Evolutionary conservation across 2,113 vertebrate species (phyloP).

Genomic region (Aleadryas rufinucha): DNA sequence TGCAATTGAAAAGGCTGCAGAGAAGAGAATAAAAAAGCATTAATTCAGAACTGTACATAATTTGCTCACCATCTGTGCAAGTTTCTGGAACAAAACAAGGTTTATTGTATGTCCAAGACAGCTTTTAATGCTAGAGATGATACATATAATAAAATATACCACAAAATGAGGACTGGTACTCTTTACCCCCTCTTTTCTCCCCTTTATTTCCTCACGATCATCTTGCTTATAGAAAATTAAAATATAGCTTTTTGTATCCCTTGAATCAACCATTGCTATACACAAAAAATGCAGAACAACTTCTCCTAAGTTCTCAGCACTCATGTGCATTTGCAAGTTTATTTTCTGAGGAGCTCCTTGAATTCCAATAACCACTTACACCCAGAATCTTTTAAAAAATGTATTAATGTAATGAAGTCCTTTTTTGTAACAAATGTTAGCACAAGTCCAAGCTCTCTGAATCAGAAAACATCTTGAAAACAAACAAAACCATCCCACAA

Average conservation of each 20-base stretch:
- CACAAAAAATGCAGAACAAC: neutral
- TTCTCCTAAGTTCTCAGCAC: neutral
- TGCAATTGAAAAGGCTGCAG: neutral
- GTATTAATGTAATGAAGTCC: neutral
- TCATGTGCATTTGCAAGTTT: neutral
- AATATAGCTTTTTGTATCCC: neutral
- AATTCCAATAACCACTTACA: neutral
- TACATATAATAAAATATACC: neutral
- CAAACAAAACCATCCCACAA: neutral
- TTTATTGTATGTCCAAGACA: neutral
- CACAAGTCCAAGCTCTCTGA: neutral
- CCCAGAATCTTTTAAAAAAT: neutral
- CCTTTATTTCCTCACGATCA: neutral
- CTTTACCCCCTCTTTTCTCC: neutral
- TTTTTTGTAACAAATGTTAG: neutral
- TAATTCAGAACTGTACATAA: slow-evolving; percentile 6
- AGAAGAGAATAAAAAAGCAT: neutral
- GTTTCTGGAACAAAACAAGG: neutral
- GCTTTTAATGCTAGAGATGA: neutral
- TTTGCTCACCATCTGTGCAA: slow-evolving; percentile 37
- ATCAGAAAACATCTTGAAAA: neutral
- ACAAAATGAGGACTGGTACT: neutral
- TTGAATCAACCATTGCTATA: neutral
- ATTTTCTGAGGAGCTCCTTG: neutral
- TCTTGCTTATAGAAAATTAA: neutral